phyloP scores from a whole-genome alignment of 2,888 invertebrate species.

The Lasioglossum leucozonium region DNA sequence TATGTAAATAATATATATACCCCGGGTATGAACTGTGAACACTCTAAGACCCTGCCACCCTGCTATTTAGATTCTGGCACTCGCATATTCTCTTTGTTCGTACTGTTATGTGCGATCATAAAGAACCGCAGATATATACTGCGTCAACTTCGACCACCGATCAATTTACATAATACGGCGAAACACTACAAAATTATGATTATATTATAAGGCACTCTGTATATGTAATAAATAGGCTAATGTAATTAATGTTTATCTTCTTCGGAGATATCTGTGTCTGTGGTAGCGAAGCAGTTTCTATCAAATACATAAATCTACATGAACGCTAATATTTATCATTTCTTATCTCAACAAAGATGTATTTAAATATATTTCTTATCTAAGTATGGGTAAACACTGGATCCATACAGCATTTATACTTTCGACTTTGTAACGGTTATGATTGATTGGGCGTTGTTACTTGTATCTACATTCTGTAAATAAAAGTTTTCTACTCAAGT shows the following conservation, averaged over 20 bases:
- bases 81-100: too few species aligned
- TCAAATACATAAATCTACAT: neutral
- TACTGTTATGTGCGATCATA: too few species aligned
- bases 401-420: neutral
- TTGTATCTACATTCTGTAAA: neutral
- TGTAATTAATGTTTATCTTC: neutral
- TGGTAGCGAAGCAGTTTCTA: neutral
- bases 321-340: neutral
- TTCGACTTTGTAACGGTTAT: neutral
- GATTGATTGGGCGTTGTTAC: neutral
- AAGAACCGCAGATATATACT: too few species aligned
- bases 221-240: neutral
- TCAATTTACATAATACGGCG: too few species aligned
- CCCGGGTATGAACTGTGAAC: too few species aligned
- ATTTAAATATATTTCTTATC: neutral
- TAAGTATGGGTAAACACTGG: neutral
- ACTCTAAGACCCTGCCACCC: too few species aligned
- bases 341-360: neutral
- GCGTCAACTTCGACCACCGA: too few species aligned
- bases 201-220: neutral
- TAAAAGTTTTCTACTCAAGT: neutral
- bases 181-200: too few species aligned
- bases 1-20: too few species aligned
- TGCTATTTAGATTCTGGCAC: too few species aligned
- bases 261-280: neutral